Evolutionary conservation across 2,113 vertebrate species (phyloP).

Genomic region (Cyrtonyx montezumae): DNA sequence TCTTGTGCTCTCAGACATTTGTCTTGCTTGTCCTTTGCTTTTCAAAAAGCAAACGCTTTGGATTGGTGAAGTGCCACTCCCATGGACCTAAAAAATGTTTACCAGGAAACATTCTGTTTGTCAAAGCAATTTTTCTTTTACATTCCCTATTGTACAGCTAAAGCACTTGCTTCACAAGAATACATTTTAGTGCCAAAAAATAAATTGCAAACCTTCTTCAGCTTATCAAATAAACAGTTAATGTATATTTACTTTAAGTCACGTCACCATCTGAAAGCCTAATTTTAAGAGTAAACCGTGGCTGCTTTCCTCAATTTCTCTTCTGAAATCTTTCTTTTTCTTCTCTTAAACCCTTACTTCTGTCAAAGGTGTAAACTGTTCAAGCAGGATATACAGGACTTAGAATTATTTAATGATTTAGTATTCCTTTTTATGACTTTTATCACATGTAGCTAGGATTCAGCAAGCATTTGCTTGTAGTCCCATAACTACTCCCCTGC

Average conservation of each 20-base stretch:
- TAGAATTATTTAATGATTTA: background rate
- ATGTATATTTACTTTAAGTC: background rate
- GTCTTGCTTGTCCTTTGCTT: background rate
- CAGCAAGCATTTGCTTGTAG: background rate
- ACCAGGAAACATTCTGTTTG: slow-evolving; percentile 42
- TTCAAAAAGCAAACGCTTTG: slow-evolving; percentile 6
- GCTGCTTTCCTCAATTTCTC: background rate
- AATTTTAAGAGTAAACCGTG: background rate
- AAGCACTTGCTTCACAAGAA: background rate
- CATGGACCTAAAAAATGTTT: background rate
- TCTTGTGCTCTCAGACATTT: background rate
- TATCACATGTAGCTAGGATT: background rate
- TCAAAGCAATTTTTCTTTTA: background rate
- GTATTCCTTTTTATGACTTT: background rate
- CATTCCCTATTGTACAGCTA: background rate
- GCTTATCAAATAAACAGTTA: slow-evolving; percentile 6
- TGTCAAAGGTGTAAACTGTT: background rate
- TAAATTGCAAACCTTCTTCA: background rate
- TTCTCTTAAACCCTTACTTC: background rate
- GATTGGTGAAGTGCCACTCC: background rate
- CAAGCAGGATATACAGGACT: background rate
- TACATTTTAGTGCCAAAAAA: background rate
- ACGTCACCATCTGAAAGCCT: background rate
- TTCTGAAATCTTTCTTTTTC: background rate
- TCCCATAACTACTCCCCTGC: rapidly evolving